A percentile compares a stretch with the other conserved stretches of the same genome.
Conservation (phyloP, 1,140 invertebrate genomes). For the Sminthurides bifidus region DNA sequence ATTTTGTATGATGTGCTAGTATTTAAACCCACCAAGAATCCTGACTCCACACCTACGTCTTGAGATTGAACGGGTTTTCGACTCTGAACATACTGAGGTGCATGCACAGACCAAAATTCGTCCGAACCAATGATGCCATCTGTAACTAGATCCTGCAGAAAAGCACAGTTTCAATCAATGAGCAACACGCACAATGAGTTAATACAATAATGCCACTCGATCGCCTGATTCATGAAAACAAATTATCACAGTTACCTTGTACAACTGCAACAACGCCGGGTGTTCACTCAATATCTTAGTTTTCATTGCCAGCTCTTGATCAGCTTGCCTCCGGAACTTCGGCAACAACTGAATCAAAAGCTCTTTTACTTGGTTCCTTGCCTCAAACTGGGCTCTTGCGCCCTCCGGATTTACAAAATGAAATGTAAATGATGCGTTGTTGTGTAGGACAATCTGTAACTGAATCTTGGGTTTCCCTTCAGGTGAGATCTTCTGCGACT, state of each 20-base stretch:
- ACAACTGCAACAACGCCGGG: constrained; percentile 43
- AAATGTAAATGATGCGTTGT: constrained; percentile 89
- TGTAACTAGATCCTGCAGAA: constrained; percentile 70
- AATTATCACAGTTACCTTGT: constrained; percentile 34
- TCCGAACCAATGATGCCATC: constrained; percentile 85
- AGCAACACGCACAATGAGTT: background rate
- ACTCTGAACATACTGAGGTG: constrained; percentile 44
- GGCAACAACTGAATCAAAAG: constrained; percentile 79
- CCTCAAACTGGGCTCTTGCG: constrained; percentile 65
- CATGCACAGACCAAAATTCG: constrained; percentile 90
- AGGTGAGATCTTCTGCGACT: constrained; percentile 96
- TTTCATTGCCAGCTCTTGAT: constrained; percentile 85
- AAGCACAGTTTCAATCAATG: background rate
- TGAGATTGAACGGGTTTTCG: constrained; percentile 59
- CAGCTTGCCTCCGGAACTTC: constrained; percentile 89
- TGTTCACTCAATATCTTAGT: constrained; percentile 45
- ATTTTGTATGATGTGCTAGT: background rate
- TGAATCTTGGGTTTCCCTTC: constrained; percentile 97
- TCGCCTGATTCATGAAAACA: background rate
- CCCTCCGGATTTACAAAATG: constrained; percentile 89
- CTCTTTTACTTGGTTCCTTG: constrained; percentile 89
- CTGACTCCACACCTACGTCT: constrained; percentile 78
- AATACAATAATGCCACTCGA: background rate
- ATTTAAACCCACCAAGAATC: constrained; percentile 50
- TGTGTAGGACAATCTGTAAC: constrained; percentile 91